A percentile compares a stretch with the other conserved stretches of the same genome.
phyloP scores from a whole-genome alignment of 2,113 vertebrate genomes.

The Felis catus region F.catus_Fca126_mat1.0 CM031416.1:139241001-139241500 shows the following conservation, averaged over 20 bases:
- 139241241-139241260: rapidly evolving
- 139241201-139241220: not conserved
- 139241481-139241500: not conserved
- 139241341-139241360: not conserved
- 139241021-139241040: too few species aligned
- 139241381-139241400: not conserved
- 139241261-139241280: not conserved
- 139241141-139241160: not conserved
- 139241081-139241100: not conserved
- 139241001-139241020: too few species aligned
- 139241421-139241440: not conserved
- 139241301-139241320: rapidly evolving
- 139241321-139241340: not conserved
- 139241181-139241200: not conserved
- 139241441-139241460: not conserved
- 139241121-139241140: not conserved
- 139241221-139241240: not conserved
- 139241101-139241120: not conserved
- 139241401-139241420: not conserved
- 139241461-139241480: not conserved
- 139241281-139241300: not conserved
- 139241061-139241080: too few species aligned
- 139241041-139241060: too few species aligned
- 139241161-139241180: not conserved
- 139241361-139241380: not conserved